Conservation (phyloP, 2,113 vertebrate genomes). For the Perognathus longimembris region DNA sequence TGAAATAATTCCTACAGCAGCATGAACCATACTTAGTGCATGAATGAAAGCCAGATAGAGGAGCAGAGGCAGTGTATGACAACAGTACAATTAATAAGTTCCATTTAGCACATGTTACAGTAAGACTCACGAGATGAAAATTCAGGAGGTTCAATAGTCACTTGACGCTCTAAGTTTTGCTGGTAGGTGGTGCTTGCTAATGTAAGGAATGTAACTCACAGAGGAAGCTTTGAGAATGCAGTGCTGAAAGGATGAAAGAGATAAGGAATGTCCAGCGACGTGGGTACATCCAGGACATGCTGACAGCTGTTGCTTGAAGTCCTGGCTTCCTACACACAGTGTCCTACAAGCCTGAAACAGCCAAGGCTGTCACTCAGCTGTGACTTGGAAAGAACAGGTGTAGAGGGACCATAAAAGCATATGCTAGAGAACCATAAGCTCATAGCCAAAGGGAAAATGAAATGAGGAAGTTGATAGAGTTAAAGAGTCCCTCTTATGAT, state of each 20-base stretch:
- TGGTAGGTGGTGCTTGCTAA: not conserved
- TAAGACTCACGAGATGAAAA: not conserved
- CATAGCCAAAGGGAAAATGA: not conserved
- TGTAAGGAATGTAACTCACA: not conserved
- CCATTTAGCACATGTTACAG: not conserved
- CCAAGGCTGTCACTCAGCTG: not conserved
- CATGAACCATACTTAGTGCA: not conserved
- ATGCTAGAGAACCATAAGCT: not conserved
- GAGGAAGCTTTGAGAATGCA: not conserved
- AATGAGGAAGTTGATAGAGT: not conserved
- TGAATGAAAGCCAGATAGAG: not conserved
- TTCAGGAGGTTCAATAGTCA: not conserved
- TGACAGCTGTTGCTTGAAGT: not conserved
- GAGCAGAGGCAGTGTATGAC: not conserved
- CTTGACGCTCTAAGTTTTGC: not conserved
- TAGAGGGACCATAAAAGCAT: not conserved
- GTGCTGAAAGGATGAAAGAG: not conserved
- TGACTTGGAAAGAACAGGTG: not conserved
- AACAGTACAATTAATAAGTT: not conserved
- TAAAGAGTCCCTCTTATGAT: not conserved
- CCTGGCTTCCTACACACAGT: not conserved
- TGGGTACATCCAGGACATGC: fast-evolving
- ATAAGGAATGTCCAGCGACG: not conserved
- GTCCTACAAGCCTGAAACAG: not conserved
- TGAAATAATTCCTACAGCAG: not conserved